phyloP scores from a whole-genome alignment of 2,888 invertebrate species.

The Hoplodrina blanda region DNA sequence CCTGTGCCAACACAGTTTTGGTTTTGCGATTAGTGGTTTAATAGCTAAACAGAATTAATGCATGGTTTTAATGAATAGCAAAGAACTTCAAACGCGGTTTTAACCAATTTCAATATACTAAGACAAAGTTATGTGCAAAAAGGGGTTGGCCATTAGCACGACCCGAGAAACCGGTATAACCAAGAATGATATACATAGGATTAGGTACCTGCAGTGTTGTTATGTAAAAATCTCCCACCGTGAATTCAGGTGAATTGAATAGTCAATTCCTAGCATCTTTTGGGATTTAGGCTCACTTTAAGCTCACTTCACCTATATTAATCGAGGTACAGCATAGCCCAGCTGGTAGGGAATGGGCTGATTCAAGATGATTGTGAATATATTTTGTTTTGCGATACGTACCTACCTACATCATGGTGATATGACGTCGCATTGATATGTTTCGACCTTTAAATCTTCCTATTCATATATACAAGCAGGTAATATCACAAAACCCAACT shows the following conservation, averaged over 20 bases:
- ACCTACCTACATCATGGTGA: not conserved
- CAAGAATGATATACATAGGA: not conserved
- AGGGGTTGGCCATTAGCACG: slow-evolving; percentile 27
- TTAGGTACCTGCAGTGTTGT: not conserved
- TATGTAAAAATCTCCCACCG: not conserved
- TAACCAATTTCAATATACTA: slow-evolving; percentile 24
- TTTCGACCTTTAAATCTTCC: slow-evolving; percentile 4
- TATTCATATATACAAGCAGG: slow-evolving; percentile 1
- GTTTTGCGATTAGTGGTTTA: slow-evolving; percentile 7
- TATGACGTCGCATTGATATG: not conserved
- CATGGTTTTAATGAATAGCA: slow-evolving; percentile 37
- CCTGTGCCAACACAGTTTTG: slow-evolving; percentile 9
- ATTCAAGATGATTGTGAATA: not conserved
- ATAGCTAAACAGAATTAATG: slow-evolving; percentile 18
- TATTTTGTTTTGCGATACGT: not conserved
- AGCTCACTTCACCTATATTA: not conserved
- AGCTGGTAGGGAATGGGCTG: slow-evolving; percentile 1
- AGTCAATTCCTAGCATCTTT: not conserved
- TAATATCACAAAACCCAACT: slow-evolving; percentile 22
- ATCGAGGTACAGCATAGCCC: not conserved
- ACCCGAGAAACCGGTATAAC: slow-evolving; percentile 4
- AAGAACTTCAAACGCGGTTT: slow-evolving; percentile 14
- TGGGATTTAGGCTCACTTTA: not conserved
- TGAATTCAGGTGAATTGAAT: not conserved
- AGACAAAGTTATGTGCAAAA: slow-evolving; percentile 29